A percentile compares a stretch with the other conserved stretches of the same genome.
Conservation (phyloP, 2,797 vertebrate genomes). For the Alauda arvensis region DNA sequence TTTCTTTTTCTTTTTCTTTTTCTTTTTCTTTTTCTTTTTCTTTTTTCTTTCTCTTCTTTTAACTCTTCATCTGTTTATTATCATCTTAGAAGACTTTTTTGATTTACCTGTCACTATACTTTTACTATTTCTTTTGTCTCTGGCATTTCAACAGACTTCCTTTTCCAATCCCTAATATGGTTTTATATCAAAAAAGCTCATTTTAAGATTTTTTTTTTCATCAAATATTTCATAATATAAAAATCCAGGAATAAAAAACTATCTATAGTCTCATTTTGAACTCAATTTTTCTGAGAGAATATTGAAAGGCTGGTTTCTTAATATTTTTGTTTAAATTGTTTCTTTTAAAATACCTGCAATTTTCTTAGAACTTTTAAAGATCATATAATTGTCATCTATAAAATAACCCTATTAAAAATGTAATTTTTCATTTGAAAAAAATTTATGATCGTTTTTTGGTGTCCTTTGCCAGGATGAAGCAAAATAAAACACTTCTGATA, state of each 20-base stretch:
- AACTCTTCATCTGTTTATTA: neutral
- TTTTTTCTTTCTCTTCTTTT: neutral
- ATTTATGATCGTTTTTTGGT: neutral
- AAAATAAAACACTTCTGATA: neutral
- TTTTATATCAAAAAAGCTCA: neutral
- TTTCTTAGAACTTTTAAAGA: neutral
- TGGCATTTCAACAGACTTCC: neutral
- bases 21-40: rapidly evolving
- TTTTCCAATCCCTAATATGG: neutral
- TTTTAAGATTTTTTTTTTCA: neutral
- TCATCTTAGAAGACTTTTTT: neutral
- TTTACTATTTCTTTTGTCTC: neutral
- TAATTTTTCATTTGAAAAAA: neutral
- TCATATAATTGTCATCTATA: neutral
- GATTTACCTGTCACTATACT: neutral
- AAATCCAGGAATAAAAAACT: neutral
- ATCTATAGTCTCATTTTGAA: neutral
- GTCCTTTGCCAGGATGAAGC: neutral
- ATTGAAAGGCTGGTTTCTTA: neutral
- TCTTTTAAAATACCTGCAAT: neutral
- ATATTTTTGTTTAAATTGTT: neutral
- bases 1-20: neutral
- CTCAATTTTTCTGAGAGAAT: neutral
- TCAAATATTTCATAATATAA: neutral
- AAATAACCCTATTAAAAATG: neutral